Base-by-base conservation (phyloP, 2,888 invertebrate species). In the Erynnis tages region DNA sequence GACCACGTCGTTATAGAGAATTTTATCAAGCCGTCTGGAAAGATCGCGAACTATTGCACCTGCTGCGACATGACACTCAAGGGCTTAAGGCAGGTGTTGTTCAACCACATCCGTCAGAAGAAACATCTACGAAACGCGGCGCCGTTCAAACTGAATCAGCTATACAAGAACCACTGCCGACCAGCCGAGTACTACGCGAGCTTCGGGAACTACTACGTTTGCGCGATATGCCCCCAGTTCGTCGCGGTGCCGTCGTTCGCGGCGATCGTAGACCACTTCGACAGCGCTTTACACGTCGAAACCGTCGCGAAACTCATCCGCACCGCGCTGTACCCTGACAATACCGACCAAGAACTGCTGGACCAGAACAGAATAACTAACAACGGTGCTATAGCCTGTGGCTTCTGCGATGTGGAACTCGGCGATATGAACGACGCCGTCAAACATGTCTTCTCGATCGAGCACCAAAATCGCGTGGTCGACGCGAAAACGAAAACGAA, bases 91-190 rank as follows among this genome's bases (percentile, higher is more conserved):
- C 89, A 89, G 60, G 85, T 89, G 14, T 61, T 89, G 1, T 89
- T 89, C 66, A 89, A 88, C 41, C 89, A 89, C 40, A 85, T 88
- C 2, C 82, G 89, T 0, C 89, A 89, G 64, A 89, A 89, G 64
- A 89, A 89, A 59, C 89, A 89, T 65, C 58, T 89, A 37, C 66
- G 89, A 3, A 88, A 89, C 63, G 85, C 88, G 0, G 89, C 89
- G 0, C 89, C 89, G 2, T 65, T 76, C 3, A 89, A 89, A 47
- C 66, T 89, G 0, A 59, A 75, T 0, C 58, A 84, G 65, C 63
- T 89, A 0, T 89, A 85, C 60, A 85, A 76, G 29, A 88, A 88
- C 52, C 73, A 81, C 13, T 86, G 87, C 56, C 74, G 89, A 0
- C 87, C 89, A 0, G 73, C 77, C 0, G 89, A 89, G 56, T 88